These are phyloP conservation scores for Anoncus sp. DNA, from an alignment of 2,888 invertebrate species.

Conservation along the genomic window DNA sequence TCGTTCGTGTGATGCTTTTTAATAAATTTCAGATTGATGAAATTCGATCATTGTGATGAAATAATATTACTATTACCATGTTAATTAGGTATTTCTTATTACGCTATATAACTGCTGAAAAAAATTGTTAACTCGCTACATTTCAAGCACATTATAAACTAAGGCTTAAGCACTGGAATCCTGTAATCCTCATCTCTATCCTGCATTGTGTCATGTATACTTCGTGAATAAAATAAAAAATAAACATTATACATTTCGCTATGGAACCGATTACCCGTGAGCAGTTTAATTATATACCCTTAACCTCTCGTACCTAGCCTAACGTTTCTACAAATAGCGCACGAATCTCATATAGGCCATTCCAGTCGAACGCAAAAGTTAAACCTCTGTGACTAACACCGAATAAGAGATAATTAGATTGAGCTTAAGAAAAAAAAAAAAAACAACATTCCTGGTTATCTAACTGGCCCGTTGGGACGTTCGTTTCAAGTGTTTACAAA, in stretches of 20 bases:
- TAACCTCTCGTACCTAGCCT: slow-evolving; percentile 38
- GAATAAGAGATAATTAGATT: slow-evolving; percentile 41
- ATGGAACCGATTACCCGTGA: slow-evolving; percentile 18
- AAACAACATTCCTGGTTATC: slow-evolving; percentile 42
- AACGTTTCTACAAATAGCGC: slow-evolving; percentile 51
- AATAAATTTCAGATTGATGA: background rate
- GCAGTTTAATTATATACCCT: slow-evolving; percentile 54
- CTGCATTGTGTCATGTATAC: slow-evolving; percentile 8
- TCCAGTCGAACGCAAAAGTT: slow-evolving; percentile 41
- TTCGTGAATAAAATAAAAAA: slow-evolving; percentile 6
- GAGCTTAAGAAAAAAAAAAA: slow-evolving; percentile 31
- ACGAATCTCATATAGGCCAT: slow-evolving; percentile 49
- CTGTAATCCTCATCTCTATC: background rate
- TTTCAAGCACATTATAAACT: slow-evolving; percentile 2
- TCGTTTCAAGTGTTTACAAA: slow-evolving; percentile 49
- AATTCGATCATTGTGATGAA: background rate
- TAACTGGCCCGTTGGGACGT: slow-evolving; percentile 36
- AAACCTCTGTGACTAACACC: slow-evolving; percentile 30
- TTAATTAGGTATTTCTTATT: slow-evolving; percentile 1
- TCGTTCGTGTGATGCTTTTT: background rate
- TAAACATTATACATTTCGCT: slow-evolving; percentile 10
- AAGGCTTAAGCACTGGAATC: slow-evolving; percentile 23
- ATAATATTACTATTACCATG: slow-evolving; percentile 8
- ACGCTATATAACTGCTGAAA: background rate
- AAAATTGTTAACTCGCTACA: background rate